Evolutionary conservation across 2,888 invertebrate species (phyloP).

Genomic region (Charanyca ferruginea): DNA sequence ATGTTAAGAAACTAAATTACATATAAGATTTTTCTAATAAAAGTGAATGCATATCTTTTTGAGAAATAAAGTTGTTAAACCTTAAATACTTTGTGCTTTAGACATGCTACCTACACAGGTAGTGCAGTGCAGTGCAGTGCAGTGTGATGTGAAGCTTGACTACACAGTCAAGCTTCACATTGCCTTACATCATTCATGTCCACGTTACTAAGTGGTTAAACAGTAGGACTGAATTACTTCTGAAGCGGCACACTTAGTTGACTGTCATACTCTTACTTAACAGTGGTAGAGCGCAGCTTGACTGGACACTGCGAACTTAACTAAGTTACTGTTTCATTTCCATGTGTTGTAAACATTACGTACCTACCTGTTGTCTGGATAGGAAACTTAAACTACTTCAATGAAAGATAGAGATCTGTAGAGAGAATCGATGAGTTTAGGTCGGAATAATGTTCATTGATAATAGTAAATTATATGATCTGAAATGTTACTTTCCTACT

Average conservation of each 20-base stretch:
- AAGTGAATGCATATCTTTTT: too few relatives aligned
- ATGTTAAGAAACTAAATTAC: too few relatives aligned
- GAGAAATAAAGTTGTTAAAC: too few relatives aligned
- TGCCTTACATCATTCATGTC: constrained; percentile 24
- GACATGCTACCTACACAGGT: not conserved
- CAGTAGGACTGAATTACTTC: constrained; percentile 42
- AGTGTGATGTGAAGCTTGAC: too few relatives aligned
- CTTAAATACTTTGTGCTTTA: not conserved
- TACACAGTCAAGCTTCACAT: not conserved
- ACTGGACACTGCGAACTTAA: constrained; percentile 21
- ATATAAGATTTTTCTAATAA: too few relatives aligned
- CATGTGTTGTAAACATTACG: not conserved
- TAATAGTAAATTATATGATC: too few relatives aligned
- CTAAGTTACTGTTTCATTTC: constrained; percentile 8
- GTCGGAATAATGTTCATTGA: too few relatives aligned
- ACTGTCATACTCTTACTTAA: constrained; percentile 36
- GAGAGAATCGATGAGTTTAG: too few relatives aligned
- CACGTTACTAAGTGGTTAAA: constrained; percentile 40
- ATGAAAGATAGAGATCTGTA: too few relatives aligned
- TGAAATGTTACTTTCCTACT: too few relatives aligned
- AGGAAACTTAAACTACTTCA: too few relatives aligned
- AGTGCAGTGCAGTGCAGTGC: too few relatives aligned
- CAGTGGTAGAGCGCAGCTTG: constrained; percentile 29
- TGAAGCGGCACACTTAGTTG: constrained; percentile 26
- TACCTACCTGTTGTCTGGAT: not conserved